These are phyloP conservation scores for Columba guinea DNA, from an alignment of 2,797 vertebrate genomes.

Conservation along the genomic window DNA sequence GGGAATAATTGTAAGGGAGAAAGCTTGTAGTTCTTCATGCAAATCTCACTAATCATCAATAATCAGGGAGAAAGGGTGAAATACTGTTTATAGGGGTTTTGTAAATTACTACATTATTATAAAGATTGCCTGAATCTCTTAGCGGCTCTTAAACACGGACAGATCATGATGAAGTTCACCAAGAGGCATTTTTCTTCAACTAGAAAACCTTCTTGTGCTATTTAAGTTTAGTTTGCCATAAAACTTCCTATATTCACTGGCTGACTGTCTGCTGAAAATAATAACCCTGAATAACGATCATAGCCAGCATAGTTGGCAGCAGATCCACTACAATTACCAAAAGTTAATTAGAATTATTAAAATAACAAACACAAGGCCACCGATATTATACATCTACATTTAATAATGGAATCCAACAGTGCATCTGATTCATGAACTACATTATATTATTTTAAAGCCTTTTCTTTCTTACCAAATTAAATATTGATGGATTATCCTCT, in stretches of 20 bases:
- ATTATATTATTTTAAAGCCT: slow-evolving; percentile 58
- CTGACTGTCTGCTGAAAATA: slow-evolving; percentile 48
- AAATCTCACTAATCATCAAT: slow-evolving; percentile 16
- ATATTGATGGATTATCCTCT: slow-evolving; percentile 68
- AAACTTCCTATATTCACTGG: slow-evolving; percentile 48
- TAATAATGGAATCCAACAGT: slow-evolving; percentile 63
- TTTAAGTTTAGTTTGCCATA: slow-evolving; percentile 50
- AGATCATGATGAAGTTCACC: slow-evolving; percentile 7
- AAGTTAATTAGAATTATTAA: slow-evolving; percentile 78
- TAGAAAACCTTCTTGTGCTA: slow-evolving; percentile 30
- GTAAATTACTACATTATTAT: slow-evolving; percentile 31
- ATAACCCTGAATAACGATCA: slow-evolving; percentile 59
- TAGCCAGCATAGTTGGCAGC: neutral
- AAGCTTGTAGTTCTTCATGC: neutral
- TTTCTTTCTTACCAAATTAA: slow-evolving; percentile 69
- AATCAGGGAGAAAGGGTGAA: neutral
- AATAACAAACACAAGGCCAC: slow-evolving; percentile 66
- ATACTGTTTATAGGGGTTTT: neutral
- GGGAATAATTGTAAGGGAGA: neutral
- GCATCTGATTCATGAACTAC: slow-evolving; percentile 57
- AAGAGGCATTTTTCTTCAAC: slow-evolving; percentile 25
- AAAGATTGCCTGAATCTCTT: slow-evolving; percentile 21
- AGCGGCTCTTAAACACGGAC: slow-evolving; percentile 27
- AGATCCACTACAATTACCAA: slow-evolving; percentile 72
- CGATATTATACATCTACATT: slow-evolving; percentile 54